These are phyloP conservation scores for Syndactyla subalaris DNA, from an alignment of 2,797 vertebrate genomes.

Conservation along the genomic window DNA sequence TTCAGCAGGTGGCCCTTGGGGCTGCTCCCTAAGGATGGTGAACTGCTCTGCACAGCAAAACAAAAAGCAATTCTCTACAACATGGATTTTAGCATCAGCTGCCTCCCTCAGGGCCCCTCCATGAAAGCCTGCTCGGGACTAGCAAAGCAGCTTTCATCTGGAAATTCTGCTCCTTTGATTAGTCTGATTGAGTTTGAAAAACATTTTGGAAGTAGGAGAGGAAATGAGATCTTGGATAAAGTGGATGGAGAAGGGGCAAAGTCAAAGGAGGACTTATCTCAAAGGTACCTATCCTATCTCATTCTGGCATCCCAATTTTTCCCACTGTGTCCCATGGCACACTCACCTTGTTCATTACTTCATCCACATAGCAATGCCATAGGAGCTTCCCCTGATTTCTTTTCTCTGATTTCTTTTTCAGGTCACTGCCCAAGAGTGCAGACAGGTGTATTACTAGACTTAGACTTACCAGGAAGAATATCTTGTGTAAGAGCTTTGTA, in stretches of 20 bases:
- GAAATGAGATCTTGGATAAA: neutral
- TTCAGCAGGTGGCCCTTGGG: neutral
- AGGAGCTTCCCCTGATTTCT: too few species aligned
- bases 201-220: neutral
- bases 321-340: neutral
- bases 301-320: neutral
- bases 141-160: neutral
- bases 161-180: neutral
- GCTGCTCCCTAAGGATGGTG: neutral
- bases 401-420: too few species aligned
- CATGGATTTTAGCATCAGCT: neutral
- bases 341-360: too few species aligned
- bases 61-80: neutral
- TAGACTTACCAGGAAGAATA: slow-evolving; percentile 74
- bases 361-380: too few species aligned
- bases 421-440: neutral
- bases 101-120: neutral
- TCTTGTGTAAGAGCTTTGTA: slow-evolving; percentile 74
- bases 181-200: neutral
- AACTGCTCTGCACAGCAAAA: neutral
- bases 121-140: neutral
- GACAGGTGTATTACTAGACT: neutral
- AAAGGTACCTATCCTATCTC: neutral
- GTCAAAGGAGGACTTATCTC: neutral
- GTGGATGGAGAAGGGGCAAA: neutral